Evolutionary conservation across 2,888 invertebrate genomes (phyloP).

Genomic region (Apoderus coryli): DNA sequence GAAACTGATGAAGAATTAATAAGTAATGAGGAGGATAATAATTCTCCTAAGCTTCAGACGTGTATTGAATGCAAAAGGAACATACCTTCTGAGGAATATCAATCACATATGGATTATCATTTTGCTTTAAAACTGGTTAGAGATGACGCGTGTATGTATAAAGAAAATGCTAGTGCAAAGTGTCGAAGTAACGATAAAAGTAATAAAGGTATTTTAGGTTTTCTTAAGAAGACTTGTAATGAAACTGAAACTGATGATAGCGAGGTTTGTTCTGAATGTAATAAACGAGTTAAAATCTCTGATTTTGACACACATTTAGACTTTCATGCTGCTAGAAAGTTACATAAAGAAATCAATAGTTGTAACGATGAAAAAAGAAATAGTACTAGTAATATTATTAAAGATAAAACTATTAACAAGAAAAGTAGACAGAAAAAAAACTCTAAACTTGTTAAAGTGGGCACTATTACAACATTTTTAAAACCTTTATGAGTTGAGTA

Average conservation of each 20-base stretch:
- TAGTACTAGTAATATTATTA: no score
- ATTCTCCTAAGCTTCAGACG: conserved; percentile 28
- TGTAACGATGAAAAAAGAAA: no score
- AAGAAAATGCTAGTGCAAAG: conserved; percentile 9
- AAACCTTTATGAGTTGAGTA: no score
- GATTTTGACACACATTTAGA: conserved; percentile 57
- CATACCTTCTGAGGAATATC: conserved; percentile 44
- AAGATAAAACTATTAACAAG: no score
- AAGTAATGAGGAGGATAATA: conserved; percentile 7
- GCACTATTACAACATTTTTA: no score
- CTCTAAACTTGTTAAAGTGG: no score
- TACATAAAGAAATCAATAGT: conserved; percentile 55
- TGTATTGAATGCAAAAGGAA: conserved; percentile 57
- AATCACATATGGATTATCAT: conserved; percentile 74
- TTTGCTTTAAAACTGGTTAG: conserved; percentile 41
- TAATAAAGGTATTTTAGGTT: conserved; percentile 11
- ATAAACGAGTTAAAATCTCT: conserved; percentile 38
- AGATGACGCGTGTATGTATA: conserved; percentile 23
- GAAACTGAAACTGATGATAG: conserved; percentile 15
- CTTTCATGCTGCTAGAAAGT: conserved; percentile 68
- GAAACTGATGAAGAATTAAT: neutral
- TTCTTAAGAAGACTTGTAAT: conserved; percentile 21
- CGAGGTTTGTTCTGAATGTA: conserved; percentile 49
- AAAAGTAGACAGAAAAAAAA: no score
- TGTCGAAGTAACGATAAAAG: conserved; percentile 13